Evolutionary conservation across 2,888 invertebrate genomes (phyloP).

Genomic region (Drosophila cognata): DNA sequence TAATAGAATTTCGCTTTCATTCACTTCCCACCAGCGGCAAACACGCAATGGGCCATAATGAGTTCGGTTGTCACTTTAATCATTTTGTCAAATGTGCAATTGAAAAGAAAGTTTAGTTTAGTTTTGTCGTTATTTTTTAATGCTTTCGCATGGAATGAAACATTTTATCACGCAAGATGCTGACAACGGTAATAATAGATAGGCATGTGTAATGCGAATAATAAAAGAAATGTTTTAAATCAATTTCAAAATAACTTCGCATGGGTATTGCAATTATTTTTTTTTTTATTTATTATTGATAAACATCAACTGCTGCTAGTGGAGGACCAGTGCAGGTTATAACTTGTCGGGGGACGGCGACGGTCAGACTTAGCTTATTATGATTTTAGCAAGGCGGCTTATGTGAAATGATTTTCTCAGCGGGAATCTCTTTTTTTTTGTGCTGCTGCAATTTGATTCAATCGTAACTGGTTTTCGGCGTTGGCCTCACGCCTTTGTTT

Average conservation of each 20-base stretch:
- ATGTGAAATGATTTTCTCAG: constrained; percentile 59
- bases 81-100: constrained; percentile 59
- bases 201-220: constrained; percentile 34
- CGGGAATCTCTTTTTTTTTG: constrained; percentile 39
- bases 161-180: constrained; percentile 23
- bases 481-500: constrained; percentile 46
- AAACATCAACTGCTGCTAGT: constrained; percentile 20
- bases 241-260: constrained; percentile 49
- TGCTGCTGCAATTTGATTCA: constrained; percentile 70
- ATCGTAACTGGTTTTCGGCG: constrained; percentile 71
- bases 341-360: constrained; percentile 22
- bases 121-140: neutral
- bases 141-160: constrained; percentile 28
- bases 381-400: constrained; percentile 41
- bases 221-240: constrained; percentile 41
- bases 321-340: constrained; percentile 17
- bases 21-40: constrained; percentile 58
- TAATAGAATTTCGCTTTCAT: constrained; percentile 84
- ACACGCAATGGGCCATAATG: constrained; percentile 70
- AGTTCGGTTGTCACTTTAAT: constrained; percentile 46
- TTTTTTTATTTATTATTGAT: constrained; percentile 15
- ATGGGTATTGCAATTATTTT: constrained; percentile 41
- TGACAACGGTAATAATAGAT: constrained; percentile 13
- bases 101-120: constrained; percentile 73
- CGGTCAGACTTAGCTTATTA: constrained; percentile 50